A percentile compares a stretch with the other conserved stretches of the same genome.
Conservation (phyloP, 2,888 invertebrate genomes). For the Melanostoma scalare region DNA sequence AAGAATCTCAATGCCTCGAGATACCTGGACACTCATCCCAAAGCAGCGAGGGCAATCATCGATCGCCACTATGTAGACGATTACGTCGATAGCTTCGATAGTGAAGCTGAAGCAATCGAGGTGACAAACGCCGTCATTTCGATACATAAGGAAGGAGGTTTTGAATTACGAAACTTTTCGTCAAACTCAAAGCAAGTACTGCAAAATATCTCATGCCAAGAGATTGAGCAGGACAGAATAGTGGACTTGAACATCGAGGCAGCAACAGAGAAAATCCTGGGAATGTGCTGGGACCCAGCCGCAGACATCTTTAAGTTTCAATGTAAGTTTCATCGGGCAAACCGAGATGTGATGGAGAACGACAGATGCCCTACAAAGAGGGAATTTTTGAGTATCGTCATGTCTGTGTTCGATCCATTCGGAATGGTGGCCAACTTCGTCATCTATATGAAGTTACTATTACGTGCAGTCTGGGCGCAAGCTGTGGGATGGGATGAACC, state of each 20-base stretch:
- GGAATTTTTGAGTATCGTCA: constrained; percentile 15
- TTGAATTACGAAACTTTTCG: constrained; percentile 18
- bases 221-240: background rate
- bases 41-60: constrained; percentile 52
- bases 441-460: constrained; percentile 7
- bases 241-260: constrained; percentile 10
- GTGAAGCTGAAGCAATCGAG: constrained; percentile 7
- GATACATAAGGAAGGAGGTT: constrained; percentile 13
- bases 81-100: constrained; percentile 48
- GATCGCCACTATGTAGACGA: constrained; percentile 31
- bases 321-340: background rate
- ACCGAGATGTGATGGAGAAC: background rate
- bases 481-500: constrained; percentile 25
- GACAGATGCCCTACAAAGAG: constrained; percentile 5
- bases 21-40: constrained; percentile 37
- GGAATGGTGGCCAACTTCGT: constrained; percentile 27
- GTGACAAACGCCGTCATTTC: background rate
- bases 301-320: constrained; percentile 10
- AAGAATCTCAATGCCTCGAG: constrained; percentile 61
- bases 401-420: constrained; percentile 4
- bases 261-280: constrained; percentile 12
- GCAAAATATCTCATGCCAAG: background rate
- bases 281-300: constrained; percentile 2
- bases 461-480: constrained; percentile 3
- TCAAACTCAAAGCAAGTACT: constrained; percentile 13